Base-by-base conservation (phyloP, 1,140 invertebrate species). In the Sycophila sp. region DNA sequence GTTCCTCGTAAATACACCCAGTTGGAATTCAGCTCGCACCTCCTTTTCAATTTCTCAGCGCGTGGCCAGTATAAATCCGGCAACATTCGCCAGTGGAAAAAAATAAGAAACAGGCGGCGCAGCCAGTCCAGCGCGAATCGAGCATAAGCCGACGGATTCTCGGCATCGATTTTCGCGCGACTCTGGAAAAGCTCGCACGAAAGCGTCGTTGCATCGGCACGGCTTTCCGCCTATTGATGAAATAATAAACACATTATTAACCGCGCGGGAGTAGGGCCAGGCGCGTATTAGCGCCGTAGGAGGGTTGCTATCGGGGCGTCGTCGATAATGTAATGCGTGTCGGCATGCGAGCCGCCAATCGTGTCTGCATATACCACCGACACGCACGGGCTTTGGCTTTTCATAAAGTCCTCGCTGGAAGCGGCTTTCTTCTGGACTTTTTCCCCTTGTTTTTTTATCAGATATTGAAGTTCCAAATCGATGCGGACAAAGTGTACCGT, bases 181-280 rank as follows among this genome's bases (percentile, higher is more conserved):
- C 4, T 7, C 26, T n/a, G n/a, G n/a, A n/a, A n/a, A n/a, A n/a
- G n/a, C n/a, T 55, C 51, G 51, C 45, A 19, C 19, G 24, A 19
- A 13, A 5, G 28, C n/a, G 15, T 59, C 17, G 47, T 47, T n/a
- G n/a, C n/a, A n/a, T n/a, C n/a, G n/a, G n/a, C n/a, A n/a, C n/a
- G n/a, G n/a, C n/a, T n/a, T 79, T 80, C 78, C 68, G 19, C 47
- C 67, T 77, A 78, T 80, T 74, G 78, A 79, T 80, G 76, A 80
- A 78, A 79, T 79, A 77, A 80, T 77, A 76, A 78, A 75, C 71
- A 72, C 71, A 73, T 80, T 80, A 80, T 79, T 79, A 80, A 78
- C 36, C 59, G 62, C 17, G 65, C 28, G 63, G 38, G 42, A n/a
- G 28, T 15, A 7, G 53, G 26, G 34, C n/a, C 3, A n/a, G n/a